Percentiles rank a stretch among this genome's conserved stretches.
Evolutionary conservation across 2,888 invertebrate species (phyloP).

Genomic region (Smittia aterrima): DNA sequence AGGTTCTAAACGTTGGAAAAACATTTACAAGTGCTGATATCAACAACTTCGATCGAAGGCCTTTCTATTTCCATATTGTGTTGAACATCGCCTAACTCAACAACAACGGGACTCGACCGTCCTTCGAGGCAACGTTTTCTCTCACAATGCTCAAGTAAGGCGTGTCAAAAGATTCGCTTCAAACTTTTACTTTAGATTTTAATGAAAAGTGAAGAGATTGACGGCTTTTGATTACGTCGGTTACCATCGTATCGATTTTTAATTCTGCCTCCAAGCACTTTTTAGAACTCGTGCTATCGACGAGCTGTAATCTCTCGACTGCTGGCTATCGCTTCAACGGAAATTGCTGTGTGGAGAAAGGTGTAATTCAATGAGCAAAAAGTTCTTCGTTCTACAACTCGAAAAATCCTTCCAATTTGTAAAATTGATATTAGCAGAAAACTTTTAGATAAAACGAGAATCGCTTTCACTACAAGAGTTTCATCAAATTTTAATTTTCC

Average conservation of each 20-base stretch:
- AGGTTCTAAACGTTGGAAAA: background rate
- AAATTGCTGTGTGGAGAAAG: background rate
- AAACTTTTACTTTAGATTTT: constrained; percentile 13
- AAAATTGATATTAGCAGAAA: background rate
- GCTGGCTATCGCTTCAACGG: background rate
- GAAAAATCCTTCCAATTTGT: constrained; percentile 9
- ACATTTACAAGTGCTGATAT: background rate
- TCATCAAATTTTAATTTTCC: constrained; percentile 7
- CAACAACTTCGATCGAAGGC: background rate
- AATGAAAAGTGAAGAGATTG: constrained; percentile 18
- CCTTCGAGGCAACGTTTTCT: background rate
- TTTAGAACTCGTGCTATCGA: too few relatives aligned
- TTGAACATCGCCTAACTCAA: too few relatives aligned
- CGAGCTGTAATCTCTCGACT: background rate
- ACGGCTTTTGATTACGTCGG: constrained; percentile 21
- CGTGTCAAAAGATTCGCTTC: constrained; percentile 18
- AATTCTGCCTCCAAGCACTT: background rate
- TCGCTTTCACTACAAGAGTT: background rate
- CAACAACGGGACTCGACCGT: too few relatives aligned
- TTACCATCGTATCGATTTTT: background rate
- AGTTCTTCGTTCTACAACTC: background rate
- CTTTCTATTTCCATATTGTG: background rate
- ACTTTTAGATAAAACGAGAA: background rate
- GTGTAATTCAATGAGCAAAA: constrained; percentile 12
- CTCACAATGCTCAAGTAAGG: constrained; percentile 6